Percentiles rank a stretch among this genome's conserved stretches.
Conservation (phyloP, 2,888 invertebrate species). For the Escarpia spicata region DNA sequence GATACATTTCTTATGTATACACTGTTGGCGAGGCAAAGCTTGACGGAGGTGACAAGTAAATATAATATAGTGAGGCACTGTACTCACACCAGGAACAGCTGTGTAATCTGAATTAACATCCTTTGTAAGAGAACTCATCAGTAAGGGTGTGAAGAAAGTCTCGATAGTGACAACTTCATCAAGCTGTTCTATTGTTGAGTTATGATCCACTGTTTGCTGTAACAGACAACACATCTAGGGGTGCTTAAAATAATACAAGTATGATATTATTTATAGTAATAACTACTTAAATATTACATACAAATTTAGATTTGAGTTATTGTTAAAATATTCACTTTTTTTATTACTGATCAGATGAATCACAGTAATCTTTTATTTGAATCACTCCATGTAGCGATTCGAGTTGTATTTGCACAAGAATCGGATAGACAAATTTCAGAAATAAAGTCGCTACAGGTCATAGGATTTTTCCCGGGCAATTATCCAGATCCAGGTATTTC, state of each 20-base stretch:
- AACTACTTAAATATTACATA: neutral
- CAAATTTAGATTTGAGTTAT: neutral
- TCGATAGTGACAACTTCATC: slow-evolving; percentile 54
- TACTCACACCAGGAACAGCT: slow-evolving; percentile 9
- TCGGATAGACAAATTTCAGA: too few relatives aligned
- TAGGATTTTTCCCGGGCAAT: too few relatives aligned
- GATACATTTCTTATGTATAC: too few relatives aligned
- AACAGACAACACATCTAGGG: slow-evolving; percentile 14
- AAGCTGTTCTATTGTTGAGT: slow-evolving; percentile 39
- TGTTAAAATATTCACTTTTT: too few relatives aligned
- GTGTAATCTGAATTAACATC: slow-evolving; percentile 34
- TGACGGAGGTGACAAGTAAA: too few relatives aligned
- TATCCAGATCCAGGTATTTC: too few relatives aligned
- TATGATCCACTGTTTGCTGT: slow-evolving; percentile 36
- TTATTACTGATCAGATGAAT: too few relatives aligned
- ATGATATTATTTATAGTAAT: neutral
- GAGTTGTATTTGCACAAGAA: too few relatives aligned
- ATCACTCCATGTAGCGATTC: too few relatives aligned
- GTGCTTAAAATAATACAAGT: neutral
- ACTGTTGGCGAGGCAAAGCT: too few relatives aligned
- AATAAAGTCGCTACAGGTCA: too few relatives aligned
- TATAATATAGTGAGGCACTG: neutral
- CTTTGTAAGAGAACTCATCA: slow-evolving; percentile 51
- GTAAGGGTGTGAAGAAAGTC: slow-evolving; percentile 52
- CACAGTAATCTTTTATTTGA: too few relatives aligned